Conservation (phyloP, 2,797 vertebrate species). For the Danio albolineatus region DNA sequence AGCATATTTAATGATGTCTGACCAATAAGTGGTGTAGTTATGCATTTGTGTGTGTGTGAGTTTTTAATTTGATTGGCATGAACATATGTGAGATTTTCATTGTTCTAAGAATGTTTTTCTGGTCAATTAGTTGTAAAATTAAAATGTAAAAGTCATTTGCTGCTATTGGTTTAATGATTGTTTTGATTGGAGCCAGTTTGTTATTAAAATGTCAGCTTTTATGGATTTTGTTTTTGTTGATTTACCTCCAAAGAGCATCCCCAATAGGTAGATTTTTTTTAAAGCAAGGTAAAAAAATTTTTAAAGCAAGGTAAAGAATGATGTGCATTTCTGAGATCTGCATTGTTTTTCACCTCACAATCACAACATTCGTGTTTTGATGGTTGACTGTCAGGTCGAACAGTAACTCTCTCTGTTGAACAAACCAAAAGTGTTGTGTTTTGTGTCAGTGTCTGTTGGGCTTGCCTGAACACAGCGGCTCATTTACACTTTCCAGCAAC, state of each 20-base stretch:
- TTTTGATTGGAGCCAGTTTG: background rate
- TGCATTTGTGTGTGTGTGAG: no score
- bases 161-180: background rate
- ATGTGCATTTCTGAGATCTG: background rate
- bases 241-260: background rate
- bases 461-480: constrained; percentile 41
- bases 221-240: background rate
- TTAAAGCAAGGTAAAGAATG: no score
- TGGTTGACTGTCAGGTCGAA: constrained; percentile 12
- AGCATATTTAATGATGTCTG: no score
- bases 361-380: background rate
- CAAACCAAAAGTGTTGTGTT: constrained; percentile 35
- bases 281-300: background rate
- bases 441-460: constrained; percentile 48
- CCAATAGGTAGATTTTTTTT: background rate
- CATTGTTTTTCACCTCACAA: background rate
- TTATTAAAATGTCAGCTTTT: background rate
- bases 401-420: background rate
- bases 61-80: no score
- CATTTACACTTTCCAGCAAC: constrained; percentile 41
- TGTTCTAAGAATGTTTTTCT: no score
- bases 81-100: no score
- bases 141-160: background rate
- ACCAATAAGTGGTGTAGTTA: no score
- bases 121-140: background rate